phyloP scores from a whole-genome alignment of 2,113 vertebrate species.

The Pontoporia blainvillei region DNA sequence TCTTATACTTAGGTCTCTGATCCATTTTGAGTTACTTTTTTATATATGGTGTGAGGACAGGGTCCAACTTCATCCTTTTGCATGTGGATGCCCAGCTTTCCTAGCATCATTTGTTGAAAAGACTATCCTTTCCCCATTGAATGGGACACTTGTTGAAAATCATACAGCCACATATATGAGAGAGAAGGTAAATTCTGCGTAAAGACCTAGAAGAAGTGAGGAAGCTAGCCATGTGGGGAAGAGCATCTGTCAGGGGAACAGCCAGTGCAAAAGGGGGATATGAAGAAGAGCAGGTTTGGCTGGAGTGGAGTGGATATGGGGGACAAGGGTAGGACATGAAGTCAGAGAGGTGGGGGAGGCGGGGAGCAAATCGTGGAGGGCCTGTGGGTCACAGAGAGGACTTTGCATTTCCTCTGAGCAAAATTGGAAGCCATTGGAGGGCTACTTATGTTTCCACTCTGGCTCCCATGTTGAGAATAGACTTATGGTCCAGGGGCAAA shows the following conservation, averaged over 20 bases:
- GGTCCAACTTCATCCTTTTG: background rate
- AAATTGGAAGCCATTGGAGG: background rate
- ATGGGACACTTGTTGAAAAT: background rate
- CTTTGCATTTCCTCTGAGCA: background rate
- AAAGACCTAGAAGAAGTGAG: background rate
- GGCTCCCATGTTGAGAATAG: background rate
- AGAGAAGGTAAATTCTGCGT: background rate
- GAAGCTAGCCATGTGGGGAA: background rate
- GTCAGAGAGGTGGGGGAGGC: background rate
- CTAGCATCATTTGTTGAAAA: background rate
- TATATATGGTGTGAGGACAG: background rate
- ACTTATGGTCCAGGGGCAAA: background rate
- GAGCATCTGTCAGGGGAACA: background rate
- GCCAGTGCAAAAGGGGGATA: background rate
- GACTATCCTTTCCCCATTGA: background rate
- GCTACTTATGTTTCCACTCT: background rate
- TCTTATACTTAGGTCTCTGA: background rate
- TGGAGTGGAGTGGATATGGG: background rate
- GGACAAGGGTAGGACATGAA: background rate
- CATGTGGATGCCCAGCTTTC: background rate
- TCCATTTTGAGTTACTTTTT: background rate
- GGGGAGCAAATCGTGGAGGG: background rate
- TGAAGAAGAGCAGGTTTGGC: background rate
- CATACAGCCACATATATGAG: background rate
- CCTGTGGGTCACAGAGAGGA: background rate